Evolutionary conservation across 2,113 vertebrate species (phyloP), one percentile per base, ranked within the genome.

Genomic region (Seriola dumerili): DNA sequence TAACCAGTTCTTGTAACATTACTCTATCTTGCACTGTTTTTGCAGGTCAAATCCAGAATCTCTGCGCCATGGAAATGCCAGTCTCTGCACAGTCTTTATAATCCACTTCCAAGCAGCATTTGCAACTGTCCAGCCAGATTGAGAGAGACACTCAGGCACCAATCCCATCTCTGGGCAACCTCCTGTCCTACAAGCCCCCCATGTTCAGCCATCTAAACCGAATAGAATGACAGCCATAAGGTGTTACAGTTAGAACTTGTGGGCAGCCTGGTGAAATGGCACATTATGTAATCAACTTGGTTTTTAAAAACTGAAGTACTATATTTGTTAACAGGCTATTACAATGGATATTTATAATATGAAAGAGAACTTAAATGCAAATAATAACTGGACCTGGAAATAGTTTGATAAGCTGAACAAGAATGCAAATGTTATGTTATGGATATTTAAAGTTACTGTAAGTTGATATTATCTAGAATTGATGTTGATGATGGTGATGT

Each of bases 11-110:
- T 12, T 83, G 8, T 38, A 46, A 29, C 16, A 48, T 38, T 3
- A 40, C 4, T 63, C 29, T 77, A 0, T 54, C 13, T 62, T 76
- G 40, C 8, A 50, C 10, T 78, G 10, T 66, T 81, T 69, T 58
- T 61, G 6, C 79, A 98, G 97, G 94, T 75, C 65, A 85, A 38
- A 81, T 68, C 17, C 12, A 96, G 85, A 93, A 94, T 83, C 86
- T 90, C 59, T 85, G 94, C 72, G 55, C 92, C 4, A 25, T 59
- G 69, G 58, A 79, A 72, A 62, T 9, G 6, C 25, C 58, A 14
- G 11, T 59, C 6, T 42, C 74, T 71, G 14, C 21, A 11, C 57
- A 46, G 21, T 61, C 83, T 62, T 62, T 57, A 80, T 69, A 80
- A 2, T 74, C 75, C 38, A 72, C 50, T 61, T 54, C 54, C 76